These are phyloP conservation scores for Perca schrenkii DNA, from an alignment of 2,113 vertebrate species.

Conservation along the genomic window DNA sequence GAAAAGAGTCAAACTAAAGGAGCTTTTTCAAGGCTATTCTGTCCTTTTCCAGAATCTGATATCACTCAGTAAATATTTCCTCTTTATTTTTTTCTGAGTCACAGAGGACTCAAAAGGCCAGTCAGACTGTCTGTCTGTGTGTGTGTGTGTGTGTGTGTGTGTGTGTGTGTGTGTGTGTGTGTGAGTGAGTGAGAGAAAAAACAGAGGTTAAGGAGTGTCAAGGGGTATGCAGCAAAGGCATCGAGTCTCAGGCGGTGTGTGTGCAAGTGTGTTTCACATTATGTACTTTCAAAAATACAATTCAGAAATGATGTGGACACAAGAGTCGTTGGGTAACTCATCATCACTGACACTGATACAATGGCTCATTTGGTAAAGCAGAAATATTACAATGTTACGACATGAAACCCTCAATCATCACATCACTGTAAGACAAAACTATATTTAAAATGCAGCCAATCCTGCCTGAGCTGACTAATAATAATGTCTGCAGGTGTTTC, in stretches of 20 bases:
- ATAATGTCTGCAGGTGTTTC: background rate
- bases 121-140: slow-evolving; percentile 23
- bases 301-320: background rate
- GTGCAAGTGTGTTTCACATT: slow-evolving; percentile 23
- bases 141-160: slow-evolving; percentile 38
- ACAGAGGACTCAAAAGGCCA: slow-evolving; percentile 27
- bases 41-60: slow-evolving; percentile 54
- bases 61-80: slow-evolving; percentile 69
- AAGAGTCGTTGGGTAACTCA: background rate
- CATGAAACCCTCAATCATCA: too few relatives aligned
- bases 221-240: slow-evolving; percentile 21
- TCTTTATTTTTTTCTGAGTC: slow-evolving; percentile 53
- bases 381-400: background rate
- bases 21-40: slow-evolving; percentile 27
- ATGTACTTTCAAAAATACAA: slow-evolving; percentile 10
- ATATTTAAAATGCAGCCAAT: background rate
- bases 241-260: background rate
- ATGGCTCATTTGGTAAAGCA: background rate
- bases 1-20: background rate
- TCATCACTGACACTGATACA: background rate
- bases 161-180: background rate
- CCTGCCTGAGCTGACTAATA: background rate
- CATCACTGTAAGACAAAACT: background rate
- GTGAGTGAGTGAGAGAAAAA: slow-evolving; percentile 52
- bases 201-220: slow-evolving; percentile 48